Evolutionary conservation across 2,113 vertebrate genomes (phyloP).

Genomic region (Dunckerocampus dactyliophorus): DNA sequence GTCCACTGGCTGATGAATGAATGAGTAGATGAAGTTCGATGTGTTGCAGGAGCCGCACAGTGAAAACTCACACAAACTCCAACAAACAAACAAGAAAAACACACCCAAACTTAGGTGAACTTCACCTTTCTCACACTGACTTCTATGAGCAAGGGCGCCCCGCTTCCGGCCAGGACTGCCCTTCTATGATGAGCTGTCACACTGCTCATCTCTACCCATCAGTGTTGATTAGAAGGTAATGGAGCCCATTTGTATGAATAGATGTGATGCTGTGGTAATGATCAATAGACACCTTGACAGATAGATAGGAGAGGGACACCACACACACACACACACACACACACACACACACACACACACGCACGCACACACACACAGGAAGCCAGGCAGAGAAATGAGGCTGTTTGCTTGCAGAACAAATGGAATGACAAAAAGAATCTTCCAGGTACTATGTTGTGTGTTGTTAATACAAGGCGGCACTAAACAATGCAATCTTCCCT

Average conservation of each 20-base stretch:
- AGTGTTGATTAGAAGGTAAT: constrained; percentile 72
- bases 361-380: constrained; percentile 41
- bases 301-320: constrained; percentile 55
- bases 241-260: constrained; percentile 75
- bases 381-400: constrained; percentile 61
- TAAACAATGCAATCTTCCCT: constrained; percentile 65
- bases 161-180: constrained; percentile 6
- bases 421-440: constrained; percentile 73
- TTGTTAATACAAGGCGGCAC: constrained; percentile 68
- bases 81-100: constrained; percentile 1
- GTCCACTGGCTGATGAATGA: constrained; percentile 2
- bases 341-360: constrained; percentile 26
- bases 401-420: constrained; percentile 71
- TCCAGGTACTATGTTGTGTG: constrained; percentile 54
- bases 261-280: constrained; percentile 60
- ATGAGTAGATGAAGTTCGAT: background rate
- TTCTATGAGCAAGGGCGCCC: constrained; percentile 30
- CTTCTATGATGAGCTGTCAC: constrained; percentile 68
- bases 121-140: constrained; percentile 31
- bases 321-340: constrained; percentile 3
- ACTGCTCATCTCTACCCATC: constrained; percentile 67
- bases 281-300: constrained; percentile 72
- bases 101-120: constrained; percentile 3
- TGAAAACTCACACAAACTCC: constrained; percentile 14
- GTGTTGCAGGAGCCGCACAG: background rate